Conservation (phyloP, 2,888 invertebrate species). For the Hyposoter didymator region DNA sequence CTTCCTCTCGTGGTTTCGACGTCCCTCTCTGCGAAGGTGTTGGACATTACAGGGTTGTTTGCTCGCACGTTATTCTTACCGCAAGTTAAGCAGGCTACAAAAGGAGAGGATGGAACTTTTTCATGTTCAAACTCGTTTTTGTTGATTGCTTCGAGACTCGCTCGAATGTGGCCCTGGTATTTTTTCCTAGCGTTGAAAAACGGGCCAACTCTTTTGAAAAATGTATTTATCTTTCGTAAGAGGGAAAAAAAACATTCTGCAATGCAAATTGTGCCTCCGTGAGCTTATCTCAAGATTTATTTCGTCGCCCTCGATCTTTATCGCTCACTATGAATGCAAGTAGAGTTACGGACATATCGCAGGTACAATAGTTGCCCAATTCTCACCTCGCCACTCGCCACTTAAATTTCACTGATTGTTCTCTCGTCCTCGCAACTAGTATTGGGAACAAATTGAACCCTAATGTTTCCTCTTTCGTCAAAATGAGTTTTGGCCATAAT, state of each 20-base stretch:
- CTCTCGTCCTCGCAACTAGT: background rate
- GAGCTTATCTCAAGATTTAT: background rate
- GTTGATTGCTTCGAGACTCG: background rate
- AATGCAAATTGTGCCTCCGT: constrained; percentile 15
- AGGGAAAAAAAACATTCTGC: background rate
- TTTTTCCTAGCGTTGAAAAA: background rate
- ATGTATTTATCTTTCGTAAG: constrained; percentile 6
- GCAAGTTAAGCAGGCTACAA: background rate
- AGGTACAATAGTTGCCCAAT: constrained; percentile 26
- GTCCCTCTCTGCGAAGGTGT: background rate
- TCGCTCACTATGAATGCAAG: constrained; percentile 13
- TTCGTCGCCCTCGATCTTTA: constrained; percentile 20
- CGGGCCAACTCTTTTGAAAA: background rate
- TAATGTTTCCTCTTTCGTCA: constrained; percentile 15
- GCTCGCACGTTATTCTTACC: background rate
- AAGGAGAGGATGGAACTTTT: background rate
- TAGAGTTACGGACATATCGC: background rate
- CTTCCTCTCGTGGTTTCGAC: background rate
- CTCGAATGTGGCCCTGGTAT: background rate
- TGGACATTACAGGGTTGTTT: background rate
- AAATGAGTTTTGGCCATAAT: background rate
- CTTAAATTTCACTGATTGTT: constrained; percentile 18
- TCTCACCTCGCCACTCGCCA: constrained; percentile 25
- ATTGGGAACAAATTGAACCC: constrained; percentile 2
- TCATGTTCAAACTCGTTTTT: background rate